Base-by-base conservation (phyloP, 2,797 vertebrate species). In the Trematomus bernacchii region DNA sequence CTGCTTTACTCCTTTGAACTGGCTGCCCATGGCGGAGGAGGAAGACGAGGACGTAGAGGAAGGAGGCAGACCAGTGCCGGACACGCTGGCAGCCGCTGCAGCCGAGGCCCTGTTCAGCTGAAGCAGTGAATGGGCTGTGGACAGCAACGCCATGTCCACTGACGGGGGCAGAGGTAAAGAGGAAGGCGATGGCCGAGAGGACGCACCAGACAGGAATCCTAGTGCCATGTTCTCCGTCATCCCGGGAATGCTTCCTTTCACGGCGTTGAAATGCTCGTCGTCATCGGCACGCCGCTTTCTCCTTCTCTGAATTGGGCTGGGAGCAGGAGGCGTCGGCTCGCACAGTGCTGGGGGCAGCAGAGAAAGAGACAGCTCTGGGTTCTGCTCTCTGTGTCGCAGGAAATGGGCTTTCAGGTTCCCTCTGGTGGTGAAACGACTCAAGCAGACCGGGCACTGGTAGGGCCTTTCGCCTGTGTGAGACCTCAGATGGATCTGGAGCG, bases 351-450 rank as follows among this genome's bases (percentile, higher is more conserved):
- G 97, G 0, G 97, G 97, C 79, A 97, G 93, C 57, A 97, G 95
- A 42, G 97, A 97, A 82, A 98, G 97, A 21, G 97, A 97, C 76
- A 97, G 93, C 53, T 98, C 97, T 0, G 97, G 97, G 81, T 97
- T 97, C 79, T 97, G 97, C 87, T 98, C 97, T 18, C 97, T 94
- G 86, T 98, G 97, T 7, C 97, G 93, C 80, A 98, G 95, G 83
- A 98, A 98, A 81, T 98, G 97, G 42, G 97, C 97, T 90, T 98
- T 98, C 23, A 98, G 95, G 89, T 98, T 98, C 16, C 97, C 97
- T 0, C 97, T 94, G 12, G 97, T 98, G 71, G 97, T 97, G 76
- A 98, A 98, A 18, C 97, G 97, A 81, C 97, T 98, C 79, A 97
- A 91, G 57, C 97, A 98, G 58, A 98, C 96, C 0, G 97, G 96